Conservation (phyloP, 2,797 vertebrate genomes). For the Anguilla obscura region DNA sequence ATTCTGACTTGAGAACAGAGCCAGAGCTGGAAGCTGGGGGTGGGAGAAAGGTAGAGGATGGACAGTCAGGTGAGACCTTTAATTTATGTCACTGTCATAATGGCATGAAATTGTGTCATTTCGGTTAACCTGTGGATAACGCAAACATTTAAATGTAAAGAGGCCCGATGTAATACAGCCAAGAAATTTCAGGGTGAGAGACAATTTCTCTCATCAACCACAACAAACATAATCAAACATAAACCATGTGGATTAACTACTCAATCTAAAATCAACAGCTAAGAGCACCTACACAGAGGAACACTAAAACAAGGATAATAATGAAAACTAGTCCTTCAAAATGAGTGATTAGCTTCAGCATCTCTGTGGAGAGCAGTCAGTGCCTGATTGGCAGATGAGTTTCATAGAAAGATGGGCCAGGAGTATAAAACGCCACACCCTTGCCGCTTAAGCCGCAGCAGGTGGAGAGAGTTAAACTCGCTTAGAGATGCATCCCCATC, state of each 20-base stretch:
- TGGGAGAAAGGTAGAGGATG: neutral
- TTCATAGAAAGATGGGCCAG: neutral
- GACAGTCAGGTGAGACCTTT: neutral
- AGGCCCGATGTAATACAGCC: neutral
- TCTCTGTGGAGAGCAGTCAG: neutral
- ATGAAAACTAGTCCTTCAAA: conserved; percentile 41
- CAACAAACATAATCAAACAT: conserved; percentile 56
- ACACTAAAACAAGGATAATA: conserved; percentile 35
- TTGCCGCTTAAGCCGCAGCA: neutral
- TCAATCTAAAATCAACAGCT: conserved; percentile 69
- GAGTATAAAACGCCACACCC: neutral
- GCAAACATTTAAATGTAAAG: neutral
- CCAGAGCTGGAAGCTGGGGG: neutral
- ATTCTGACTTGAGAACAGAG: neutral
- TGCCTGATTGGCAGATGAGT: neutral
- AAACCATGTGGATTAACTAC: conserved; percentile 70
- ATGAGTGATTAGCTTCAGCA: neutral
- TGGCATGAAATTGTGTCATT: neutral
- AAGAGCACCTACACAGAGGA: conserved; percentile 74
- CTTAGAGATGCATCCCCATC: neutral
- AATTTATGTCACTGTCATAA: too few species aligned
- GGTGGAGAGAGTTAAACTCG: neutral
- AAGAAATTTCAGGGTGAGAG: conserved; percentile 53
- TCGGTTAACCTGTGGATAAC: neutral
- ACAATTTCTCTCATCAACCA: conserved; percentile 63